Conservation (phyloP, 2,113 vertebrate species). For the Dryoscopus gambensis region DNA sequence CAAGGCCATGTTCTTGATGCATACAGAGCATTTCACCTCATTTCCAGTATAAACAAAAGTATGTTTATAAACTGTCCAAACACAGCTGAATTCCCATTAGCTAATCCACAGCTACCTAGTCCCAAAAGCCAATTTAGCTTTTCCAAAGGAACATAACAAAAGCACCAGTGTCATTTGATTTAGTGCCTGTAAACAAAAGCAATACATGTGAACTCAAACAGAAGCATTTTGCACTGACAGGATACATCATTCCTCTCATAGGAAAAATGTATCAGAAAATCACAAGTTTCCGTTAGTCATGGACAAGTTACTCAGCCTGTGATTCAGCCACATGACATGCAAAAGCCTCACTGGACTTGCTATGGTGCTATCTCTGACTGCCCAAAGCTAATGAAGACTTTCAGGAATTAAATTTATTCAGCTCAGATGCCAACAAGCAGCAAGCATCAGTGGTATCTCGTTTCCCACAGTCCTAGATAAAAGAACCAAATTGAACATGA, state of each 20-base stretch:
- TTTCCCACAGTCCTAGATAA: not conserved
- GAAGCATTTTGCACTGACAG: not conserved
- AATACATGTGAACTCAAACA: not conserved
- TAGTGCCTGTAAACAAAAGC: not conserved
- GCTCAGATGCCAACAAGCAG: not conserved
- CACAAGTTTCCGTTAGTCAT: not conserved
- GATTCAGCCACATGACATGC: not conserved
- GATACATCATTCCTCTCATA: not conserved
- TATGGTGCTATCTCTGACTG: not conserved
- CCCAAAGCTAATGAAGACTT: not conserved
- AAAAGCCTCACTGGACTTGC: not conserved
- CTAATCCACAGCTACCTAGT: not conserved
- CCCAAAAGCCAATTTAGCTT: not conserved
- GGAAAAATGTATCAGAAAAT: not conserved
- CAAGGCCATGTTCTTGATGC: not conserved
- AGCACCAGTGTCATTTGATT: not conserved
- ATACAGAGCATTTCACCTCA: not conserved
- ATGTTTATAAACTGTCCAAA: not conserved
- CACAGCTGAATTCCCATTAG: not conserved
- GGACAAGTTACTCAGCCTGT: not conserved
- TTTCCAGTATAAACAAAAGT: not conserved
- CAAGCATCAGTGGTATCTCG: not conserved
- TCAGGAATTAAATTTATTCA: not conserved
- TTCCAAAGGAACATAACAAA: not conserved
- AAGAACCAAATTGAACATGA: not conserved